Conservation (phyloP, 1,140 invertebrate genomes). For the Thaumatotibia leucotreta region DNA sequence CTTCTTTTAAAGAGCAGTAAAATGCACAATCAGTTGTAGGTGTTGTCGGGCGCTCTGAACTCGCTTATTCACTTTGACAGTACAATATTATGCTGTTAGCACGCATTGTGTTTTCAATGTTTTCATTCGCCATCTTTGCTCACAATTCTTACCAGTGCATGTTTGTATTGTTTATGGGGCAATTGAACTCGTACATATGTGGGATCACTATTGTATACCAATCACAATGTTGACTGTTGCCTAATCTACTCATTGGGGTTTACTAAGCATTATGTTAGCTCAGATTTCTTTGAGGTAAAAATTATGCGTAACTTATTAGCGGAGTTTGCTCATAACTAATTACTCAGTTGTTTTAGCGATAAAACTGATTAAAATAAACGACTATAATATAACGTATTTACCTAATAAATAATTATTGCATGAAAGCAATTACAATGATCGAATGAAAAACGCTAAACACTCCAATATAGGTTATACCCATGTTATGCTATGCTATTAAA, state of each 20-base stretch:
- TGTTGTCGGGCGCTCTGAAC: constrained; percentile 15
- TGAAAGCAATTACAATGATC: too few relatives aligned
- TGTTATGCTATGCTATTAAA: too few relatives aligned
- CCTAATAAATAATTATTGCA: too few relatives aligned
- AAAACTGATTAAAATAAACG: too few relatives aligned
- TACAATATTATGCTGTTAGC: constrained; percentile 18
- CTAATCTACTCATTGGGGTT: neutral
- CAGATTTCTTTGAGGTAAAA: too few relatives aligned
- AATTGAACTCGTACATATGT: neutral
- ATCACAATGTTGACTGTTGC: neutral
- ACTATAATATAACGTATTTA: too few relatives aligned
- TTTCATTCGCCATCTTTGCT: neutral
- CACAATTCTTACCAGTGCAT: neutral
- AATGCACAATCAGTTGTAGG: constrained; percentile 29
- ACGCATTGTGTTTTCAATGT: constrained; percentile 7
- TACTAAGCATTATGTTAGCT: neutral
- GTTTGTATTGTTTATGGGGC: neutral
- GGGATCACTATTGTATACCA: neutral
- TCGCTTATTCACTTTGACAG: constrained; percentile 23
- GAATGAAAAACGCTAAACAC: too few relatives aligned
- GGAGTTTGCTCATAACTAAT: too few relatives aligned
- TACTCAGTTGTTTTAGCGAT: too few relatives aligned
- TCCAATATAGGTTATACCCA: too few relatives aligned
- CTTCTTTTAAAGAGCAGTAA: neutral
- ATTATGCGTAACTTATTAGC: too few relatives aligned